Percentiles rank a stretch among this genome's conserved stretches.
Conservation (phyloP, 2,888 invertebrate species). For the Notodonta dromedarius region DNA sequence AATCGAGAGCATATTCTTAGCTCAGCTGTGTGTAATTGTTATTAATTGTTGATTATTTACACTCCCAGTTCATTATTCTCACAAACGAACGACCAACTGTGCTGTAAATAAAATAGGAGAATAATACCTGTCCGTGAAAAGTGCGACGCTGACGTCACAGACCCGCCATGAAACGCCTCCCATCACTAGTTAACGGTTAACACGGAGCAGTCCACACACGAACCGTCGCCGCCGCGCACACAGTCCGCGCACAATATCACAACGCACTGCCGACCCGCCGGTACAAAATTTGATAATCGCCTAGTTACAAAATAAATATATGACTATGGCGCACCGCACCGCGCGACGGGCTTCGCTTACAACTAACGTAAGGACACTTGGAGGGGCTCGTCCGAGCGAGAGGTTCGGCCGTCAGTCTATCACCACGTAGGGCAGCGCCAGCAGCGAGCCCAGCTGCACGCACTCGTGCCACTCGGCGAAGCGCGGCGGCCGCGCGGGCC, state of each 20-base stretch:
- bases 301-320: constrained; percentile 41
- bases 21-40: neutral
- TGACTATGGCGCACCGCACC: constrained; percentile 28
- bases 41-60: neutral
- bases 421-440: constrained; percentile 98
- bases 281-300: constrained; percentile 27
- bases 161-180: neutral
- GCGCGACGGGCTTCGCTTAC: constrained; percentile 49
- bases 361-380: constrained; percentile 80
- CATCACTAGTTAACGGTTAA: constrained; percentile 7
- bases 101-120: neutral
- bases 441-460: constrained; percentile 91
- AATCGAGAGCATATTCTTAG: neutral
- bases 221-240: constrained; percentile 3
- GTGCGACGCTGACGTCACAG: neutral
- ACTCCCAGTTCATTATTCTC: neutral
- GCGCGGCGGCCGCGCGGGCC: constrained; percentile 62
- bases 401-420: constrained; percentile 88
- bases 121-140: neutral
- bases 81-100: neutral
- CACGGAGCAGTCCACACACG: constrained; percentile 2
- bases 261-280: constrained; percentile 26
- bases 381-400: constrained; percentile 34
- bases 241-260: constrained; percentile 31
- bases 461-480: constrained; percentile 98